Percentiles rank a stretch among this genome's conserved stretches.
Evolutionary conservation across 2,797 vertebrate species (phyloP).

Genomic region (Tamandua tetradactyla): DNA sequence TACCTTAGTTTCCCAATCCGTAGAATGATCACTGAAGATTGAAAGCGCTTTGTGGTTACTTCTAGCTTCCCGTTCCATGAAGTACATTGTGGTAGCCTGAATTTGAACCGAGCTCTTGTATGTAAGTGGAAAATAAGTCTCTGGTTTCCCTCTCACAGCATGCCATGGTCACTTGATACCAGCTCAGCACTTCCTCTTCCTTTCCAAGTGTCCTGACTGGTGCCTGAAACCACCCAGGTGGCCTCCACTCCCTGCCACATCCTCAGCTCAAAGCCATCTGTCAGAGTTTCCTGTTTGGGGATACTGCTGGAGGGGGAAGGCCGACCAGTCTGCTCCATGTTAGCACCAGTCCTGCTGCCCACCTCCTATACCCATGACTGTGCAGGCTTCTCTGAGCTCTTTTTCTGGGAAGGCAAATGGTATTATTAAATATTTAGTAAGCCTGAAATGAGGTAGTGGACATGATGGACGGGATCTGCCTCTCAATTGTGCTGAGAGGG

Average conservation of each 20-base stretch:
- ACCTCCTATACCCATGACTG: background rate
- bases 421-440: slow-evolving; percentile 79
- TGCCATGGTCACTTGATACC: slow-evolving; percentile 1
- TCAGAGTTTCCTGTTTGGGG: background rate
- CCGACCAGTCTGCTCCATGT: background rate
- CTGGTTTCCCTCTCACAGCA: slow-evolving; percentile 10
- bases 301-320: background rate
- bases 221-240: background rate
- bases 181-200: background rate
- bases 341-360: background rate
- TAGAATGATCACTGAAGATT: background rate
- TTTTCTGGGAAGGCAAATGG: slow-evolving; percentile 74
- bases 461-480: slow-evolving; percentile 35
- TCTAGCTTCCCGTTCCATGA: background rate
- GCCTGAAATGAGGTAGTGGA: slow-evolving; percentile 39
- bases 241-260: background rate
- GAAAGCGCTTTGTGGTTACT: background rate
- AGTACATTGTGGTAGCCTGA: background rate
- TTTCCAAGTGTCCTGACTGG: background rate
- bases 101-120: background rate
- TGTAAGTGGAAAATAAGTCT: slow-evolving; percentile 13
- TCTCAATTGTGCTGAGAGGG: slow-evolving; percentile 51
- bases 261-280: background rate
- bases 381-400: slow-evolving; percentile 39
- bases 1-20: background rate